Percentiles rank a stretch among this genome's conserved stretches.
phyloP scores from a whole-genome alignment of 2,888 invertebrate species.

The Amphipyra berbera region DNA sequence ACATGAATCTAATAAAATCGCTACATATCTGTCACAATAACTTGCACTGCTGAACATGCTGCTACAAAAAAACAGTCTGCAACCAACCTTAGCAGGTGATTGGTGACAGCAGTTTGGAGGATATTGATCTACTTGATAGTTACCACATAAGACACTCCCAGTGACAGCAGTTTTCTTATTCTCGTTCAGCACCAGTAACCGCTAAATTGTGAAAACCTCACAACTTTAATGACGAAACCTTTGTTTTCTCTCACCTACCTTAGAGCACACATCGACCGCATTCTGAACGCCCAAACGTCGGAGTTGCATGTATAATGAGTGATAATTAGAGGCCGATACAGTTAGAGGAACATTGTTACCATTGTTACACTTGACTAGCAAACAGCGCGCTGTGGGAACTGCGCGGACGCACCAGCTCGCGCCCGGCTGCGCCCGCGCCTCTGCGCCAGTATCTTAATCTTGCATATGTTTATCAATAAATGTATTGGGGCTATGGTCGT shows the following conservation, averaged over 20 bases:
- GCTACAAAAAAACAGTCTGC: too few relatives aligned
- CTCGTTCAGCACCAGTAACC: background rate
- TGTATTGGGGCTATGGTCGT: conserved; percentile 5
- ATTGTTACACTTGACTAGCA: conserved; percentile 34
- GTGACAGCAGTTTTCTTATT: too few relatives aligned
- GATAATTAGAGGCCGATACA: conserved; percentile 49
- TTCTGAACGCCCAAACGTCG: conserved; percentile 1
- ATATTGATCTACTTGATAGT: too few relatives aligned
- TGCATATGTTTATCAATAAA: conserved; percentile 53
- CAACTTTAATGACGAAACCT: conserved; percentile 3
- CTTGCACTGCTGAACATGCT: too few relatives aligned
- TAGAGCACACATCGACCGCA: conserved; percentile 17
- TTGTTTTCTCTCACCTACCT: conserved; percentile 29
- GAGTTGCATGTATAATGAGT: conserved; percentile 40
- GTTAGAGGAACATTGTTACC: conserved; percentile 16
- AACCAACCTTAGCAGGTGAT: too few relatives aligned
- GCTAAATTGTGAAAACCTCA: background rate
- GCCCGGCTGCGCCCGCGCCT: conserved; percentile 9
- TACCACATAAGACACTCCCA: too few relatives aligned
- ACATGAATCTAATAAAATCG: background rate
- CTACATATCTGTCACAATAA: too few relatives aligned
- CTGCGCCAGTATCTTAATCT: conserved; percentile 37
- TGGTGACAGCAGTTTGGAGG: too few relatives aligned
- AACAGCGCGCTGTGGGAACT: conserved; percentile 50
- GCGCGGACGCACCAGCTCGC: conserved; percentile 3